Evolutionary conservation across 2,113 vertebrate genomes (phyloP), one percentile per base, ranked within the genome.

Genomic region (Plecotus auritus): DNA sequence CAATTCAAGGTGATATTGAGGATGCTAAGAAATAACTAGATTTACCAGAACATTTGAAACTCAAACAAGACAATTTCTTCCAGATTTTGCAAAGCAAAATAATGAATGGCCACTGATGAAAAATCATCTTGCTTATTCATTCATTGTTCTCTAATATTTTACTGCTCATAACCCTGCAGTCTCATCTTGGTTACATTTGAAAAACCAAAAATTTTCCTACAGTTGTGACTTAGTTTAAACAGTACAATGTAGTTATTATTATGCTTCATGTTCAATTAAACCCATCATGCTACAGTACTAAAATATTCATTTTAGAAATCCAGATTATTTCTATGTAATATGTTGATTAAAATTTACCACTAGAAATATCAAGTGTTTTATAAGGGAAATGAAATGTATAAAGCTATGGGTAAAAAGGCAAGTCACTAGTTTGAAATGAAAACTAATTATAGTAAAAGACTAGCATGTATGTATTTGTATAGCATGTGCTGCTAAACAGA

Each of bases 41-140:
- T 95, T 98, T 99, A 72, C 99, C 99, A 73, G 99, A 99, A 96
- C 98, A 99, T 95, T 97, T 98, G 94, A 99, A 99, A 97, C 96
- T 99, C 82, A 99, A 98, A 97, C 98, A 99, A 16, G 98, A 99
- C 89, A 99, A 98, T 96, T 99, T 99, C 97, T 99, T 99, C 97
- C 99, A 97, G 83, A 96, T 98, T 22, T 80, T 95, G 3, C 94
- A 97, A 96, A 96, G 97, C 95, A 98, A 98, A 96, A 98, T 99
- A 96, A 96, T 98, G 76, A 99, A 99, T 66, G 98, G 98, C 84
- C 98, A 98, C 97, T 99, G 97, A 98, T 93, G 51, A 94, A 98
- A 95, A 96, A n/a, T 17, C 30, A 37, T 72, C 42, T 14, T 84
- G 74, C 37, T 85, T 91, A 72, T 74, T 91, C 61, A 70, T 78